Evolutionary conservation across 2,888 invertebrate species (phyloP).

Genomic region (Bembecia ichneumoniformis): DNA sequence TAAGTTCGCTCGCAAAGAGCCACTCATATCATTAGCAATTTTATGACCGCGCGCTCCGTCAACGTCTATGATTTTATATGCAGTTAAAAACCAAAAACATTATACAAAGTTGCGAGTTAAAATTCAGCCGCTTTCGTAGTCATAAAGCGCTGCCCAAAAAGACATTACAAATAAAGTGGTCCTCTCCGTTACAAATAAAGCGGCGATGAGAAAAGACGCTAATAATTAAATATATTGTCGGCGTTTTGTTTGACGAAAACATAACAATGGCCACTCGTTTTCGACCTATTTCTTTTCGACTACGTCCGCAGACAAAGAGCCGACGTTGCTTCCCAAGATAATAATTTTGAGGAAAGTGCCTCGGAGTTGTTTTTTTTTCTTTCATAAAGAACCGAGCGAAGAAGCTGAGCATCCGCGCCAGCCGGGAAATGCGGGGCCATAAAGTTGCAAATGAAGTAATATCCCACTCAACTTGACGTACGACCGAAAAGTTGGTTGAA

Average conservation of each 20-base stretch:
- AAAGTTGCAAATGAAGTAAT: conserved; percentile 69
- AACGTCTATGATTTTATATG: conserved; percentile 1
- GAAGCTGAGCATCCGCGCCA: conserved; percentile 27
- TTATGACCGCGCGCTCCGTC: conserved; percentile 1
- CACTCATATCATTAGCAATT: conserved; percentile 3
- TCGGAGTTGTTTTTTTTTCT: conserved; percentile 39
- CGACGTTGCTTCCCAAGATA: conserved; percentile 31
- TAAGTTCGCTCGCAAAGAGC: conserved; percentile 2
- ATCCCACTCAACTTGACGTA: conserved; percentile 45
- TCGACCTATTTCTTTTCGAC: conserved; percentile 26
- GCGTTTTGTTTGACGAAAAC: conserved; percentile 29
- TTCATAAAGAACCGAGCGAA: conserved; percentile 39
- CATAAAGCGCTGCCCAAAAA: not conserved
- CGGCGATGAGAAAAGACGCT: conserved; percentile 15
- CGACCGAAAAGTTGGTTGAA: conserved; percentile 5
- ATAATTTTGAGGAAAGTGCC: conserved; percentile 51
- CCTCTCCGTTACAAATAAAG: not conserved
- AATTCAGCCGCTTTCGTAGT: not conserved
- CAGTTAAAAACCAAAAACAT: conserved; percentile 1
- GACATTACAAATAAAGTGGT: not conserved
- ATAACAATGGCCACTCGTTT: conserved; percentile 27
- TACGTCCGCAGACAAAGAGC: conserved; percentile 33
- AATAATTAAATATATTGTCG: conserved; percentile 30
- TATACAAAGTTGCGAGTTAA: not conserved
- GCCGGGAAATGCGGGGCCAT: conserved; percentile 44